These are phyloP conservation scores for Germaria angustata DNA, from an alignment of 2,888 invertebrate species.

Conservation along the genomic window DNA sequence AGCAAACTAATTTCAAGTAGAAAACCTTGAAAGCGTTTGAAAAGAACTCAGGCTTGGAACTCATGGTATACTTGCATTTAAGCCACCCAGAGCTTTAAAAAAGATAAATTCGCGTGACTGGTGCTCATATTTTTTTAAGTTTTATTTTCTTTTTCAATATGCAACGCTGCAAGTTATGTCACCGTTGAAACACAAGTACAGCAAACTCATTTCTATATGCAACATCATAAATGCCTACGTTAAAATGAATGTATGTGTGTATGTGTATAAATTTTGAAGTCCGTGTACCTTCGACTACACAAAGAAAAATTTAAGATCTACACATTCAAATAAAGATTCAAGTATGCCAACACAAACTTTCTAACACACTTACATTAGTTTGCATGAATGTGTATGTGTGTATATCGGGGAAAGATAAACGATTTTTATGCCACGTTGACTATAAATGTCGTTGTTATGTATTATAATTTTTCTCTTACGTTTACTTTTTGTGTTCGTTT, in stretches of 20 bases:
- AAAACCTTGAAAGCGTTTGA: slow-evolving; percentile 35
- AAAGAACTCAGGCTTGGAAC: background rate
- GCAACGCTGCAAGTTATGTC: slow-evolving; percentile 61
- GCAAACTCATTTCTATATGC: slow-evolving; percentile 23
- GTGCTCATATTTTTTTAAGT: background rate
- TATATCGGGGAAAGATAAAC: slow-evolving; percentile 51
- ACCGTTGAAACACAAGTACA: slow-evolving; percentile 34
- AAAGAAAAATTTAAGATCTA: slow-evolving; percentile 35
- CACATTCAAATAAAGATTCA: slow-evolving; percentile 4
- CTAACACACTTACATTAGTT: background rate
- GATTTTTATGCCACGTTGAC: slow-evolving; percentile 66
- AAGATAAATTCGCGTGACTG: background rate
- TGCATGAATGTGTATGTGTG: background rate
- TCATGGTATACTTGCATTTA: background rate
- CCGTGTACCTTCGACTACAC: slow-evolving; percentile 6
- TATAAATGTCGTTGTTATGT: slow-evolving; percentile 65
- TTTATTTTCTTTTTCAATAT: slow-evolving; percentile 9
- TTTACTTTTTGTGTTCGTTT: slow-evolving; percentile 24
- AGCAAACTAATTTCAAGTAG: background rate
- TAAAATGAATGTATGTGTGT: background rate
- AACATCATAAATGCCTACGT: slow-evolving; percentile 25
- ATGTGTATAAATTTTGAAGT: background rate
- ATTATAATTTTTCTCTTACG: slow-evolving; percentile 63
- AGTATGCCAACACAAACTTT: background rate
- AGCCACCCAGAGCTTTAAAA: too few relatives aligned